A percentile compares a stretch with the other conserved stretches of the same genome.
phyloP scores from a whole-genome alignment of 2,113 vertebrate species.

The Varanus komodoensis region DNA sequence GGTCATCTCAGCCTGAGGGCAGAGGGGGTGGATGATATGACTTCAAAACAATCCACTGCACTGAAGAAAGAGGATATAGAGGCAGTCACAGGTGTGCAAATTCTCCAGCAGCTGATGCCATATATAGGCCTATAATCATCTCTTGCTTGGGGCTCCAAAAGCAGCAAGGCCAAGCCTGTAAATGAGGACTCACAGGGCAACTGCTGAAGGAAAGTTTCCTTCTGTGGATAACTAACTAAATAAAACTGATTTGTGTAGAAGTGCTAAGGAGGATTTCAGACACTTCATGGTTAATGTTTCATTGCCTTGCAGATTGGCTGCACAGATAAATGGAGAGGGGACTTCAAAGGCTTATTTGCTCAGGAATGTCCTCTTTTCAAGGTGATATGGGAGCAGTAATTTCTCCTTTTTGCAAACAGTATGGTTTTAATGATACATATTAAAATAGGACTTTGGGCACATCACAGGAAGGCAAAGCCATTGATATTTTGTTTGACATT shows the following conservation, averaged over 20 bases:
- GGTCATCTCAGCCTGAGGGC: slow-evolving; percentile 40
- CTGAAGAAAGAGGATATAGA: slow-evolving; percentile 42
- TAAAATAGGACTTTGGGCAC: neutral
- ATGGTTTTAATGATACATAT: neutral
- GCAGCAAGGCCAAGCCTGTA: slow-evolving; percentile 18
- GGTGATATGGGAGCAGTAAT: neutral
- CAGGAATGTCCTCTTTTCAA: neutral
- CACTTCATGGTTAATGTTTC: slow-evolving; percentile 10
- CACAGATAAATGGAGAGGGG: neutral
- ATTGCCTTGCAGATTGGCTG: neutral
- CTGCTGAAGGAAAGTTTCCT: slow-evolving; percentile 22
- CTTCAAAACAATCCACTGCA: slow-evolving; percentile 29
- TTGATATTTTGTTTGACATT: neutral
- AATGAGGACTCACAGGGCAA: slow-evolving; percentile 42
- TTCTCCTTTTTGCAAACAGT: neutral
- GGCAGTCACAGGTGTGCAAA: slow-evolving; percentile 56
- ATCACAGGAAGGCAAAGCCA: no score
- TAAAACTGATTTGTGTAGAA: slow-evolving; percentile 36
- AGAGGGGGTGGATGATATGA: slow-evolving; percentile 3
- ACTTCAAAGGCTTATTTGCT: neutral
- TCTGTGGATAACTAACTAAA: slow-evolving; percentile 11
- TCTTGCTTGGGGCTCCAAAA: slow-evolving; percentile 51
- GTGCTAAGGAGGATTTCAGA: slow-evolving; percentile 7
- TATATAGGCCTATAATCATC: slow-evolving; percentile 46
- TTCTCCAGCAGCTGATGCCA: slow-evolving; percentile 37